phyloP scores from a whole-genome alignment of 2,888 invertebrate genomes.

The Auanema sp. region DNA sequence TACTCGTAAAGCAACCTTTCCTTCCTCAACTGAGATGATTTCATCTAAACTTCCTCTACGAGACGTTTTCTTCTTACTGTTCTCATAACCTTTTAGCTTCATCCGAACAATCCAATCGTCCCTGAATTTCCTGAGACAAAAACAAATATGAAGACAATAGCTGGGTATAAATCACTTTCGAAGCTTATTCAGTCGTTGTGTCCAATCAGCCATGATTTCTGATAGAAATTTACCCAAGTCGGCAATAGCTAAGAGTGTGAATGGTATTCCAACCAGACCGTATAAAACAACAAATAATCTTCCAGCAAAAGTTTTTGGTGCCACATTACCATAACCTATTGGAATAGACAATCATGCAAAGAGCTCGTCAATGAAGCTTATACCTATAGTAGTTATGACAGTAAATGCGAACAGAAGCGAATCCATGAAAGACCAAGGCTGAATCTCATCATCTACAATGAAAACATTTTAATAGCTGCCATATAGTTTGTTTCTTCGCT shows the following conservation, averaged over 20 bases:
- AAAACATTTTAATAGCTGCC: background rate
- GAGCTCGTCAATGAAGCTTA: background rate
- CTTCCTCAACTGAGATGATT: slow-evolving; percentile 30
- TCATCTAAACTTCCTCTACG: slow-evolving; percentile 31
- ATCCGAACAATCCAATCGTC: background rate
- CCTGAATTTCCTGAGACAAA: slow-evolving; percentile 1
- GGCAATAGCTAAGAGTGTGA: slow-evolving; percentile 60
- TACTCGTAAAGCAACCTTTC: slow-evolving; percentile 15
- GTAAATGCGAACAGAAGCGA: slow-evolving; percentile 59
- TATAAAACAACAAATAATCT: slow-evolving; percentile 59
- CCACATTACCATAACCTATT: slow-evolving; percentile 60
- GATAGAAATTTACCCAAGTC: slow-evolving; percentile 62
- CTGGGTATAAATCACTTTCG: slow-evolving; percentile 21
- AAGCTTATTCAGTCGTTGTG: slow-evolving; percentile 24
- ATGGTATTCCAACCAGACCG: slow-evolving; percentile 60
- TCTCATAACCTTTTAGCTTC: background rate
- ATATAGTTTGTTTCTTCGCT: background rate
- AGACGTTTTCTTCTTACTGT: slow-evolving; percentile 1
- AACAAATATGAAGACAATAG: background rate
- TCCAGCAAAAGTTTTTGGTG: slow-evolving; percentile 57
- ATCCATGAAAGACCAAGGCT: slow-evolving; percentile 58
- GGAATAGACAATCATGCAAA: slow-evolving; percentile 52
- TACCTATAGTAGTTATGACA: slow-evolving; percentile 62
- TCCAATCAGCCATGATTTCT: slow-evolving; percentile 47
- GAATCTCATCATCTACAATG: slow-evolving; percentile 24